Evolutionary conservation across 1,140 invertebrate species (phyloP).

Genomic region (Eulimnadia texana): DNA sequence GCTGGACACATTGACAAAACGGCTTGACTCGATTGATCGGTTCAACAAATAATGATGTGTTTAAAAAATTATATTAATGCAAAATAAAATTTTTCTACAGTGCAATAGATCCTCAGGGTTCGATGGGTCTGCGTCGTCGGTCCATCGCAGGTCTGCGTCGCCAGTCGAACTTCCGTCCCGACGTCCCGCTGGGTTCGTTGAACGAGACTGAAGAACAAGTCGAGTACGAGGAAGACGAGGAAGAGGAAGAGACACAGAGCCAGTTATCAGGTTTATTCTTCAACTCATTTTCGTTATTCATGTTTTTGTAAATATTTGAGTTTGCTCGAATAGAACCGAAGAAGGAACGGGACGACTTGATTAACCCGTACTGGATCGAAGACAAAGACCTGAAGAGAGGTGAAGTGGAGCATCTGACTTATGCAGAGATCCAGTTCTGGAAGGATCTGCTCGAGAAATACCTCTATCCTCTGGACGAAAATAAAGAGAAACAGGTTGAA

Average conservation of each 20-base stretch:
- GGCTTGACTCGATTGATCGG: slow-evolving; percentile 26
- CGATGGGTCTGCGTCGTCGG: slow-evolving; percentile 38
- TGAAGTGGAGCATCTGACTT: slow-evolving; percentile 41
- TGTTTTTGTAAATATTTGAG: slow-evolving; percentile 3
- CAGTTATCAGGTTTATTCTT: neutral
- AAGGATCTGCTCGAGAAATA: slow-evolving; percentile 53
- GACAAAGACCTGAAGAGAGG: slow-evolving; percentile 45
- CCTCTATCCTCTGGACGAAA: slow-evolving; percentile 49
- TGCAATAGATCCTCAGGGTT: slow-evolving; percentile 42
- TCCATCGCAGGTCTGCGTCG: slow-evolving; percentile 27
- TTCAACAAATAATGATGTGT: slow-evolving; percentile 7
- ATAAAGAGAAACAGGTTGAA: slow-evolving; percentile 37
- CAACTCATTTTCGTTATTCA: neutral
- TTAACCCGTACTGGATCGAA: slow-evolving; percentile 53
- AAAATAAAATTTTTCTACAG: too few relatives aligned
- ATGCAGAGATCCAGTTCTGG: slow-evolving; percentile 52
- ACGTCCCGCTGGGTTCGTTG: neutral
- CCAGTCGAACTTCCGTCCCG: slow-evolving; percentile 27
- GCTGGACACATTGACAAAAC: slow-evolving; percentile 24
- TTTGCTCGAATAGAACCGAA: slow-evolving; percentile 16
- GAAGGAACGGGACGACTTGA: slow-evolving; percentile 32
- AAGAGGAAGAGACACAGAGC: neutral
- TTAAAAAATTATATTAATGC: too few relatives aligned
- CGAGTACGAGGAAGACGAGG: neutral
- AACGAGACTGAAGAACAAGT: neutral